Conservation (phyloP, 2,797 vertebrate species). For the Hoplostethus mediterraneus region DNA sequence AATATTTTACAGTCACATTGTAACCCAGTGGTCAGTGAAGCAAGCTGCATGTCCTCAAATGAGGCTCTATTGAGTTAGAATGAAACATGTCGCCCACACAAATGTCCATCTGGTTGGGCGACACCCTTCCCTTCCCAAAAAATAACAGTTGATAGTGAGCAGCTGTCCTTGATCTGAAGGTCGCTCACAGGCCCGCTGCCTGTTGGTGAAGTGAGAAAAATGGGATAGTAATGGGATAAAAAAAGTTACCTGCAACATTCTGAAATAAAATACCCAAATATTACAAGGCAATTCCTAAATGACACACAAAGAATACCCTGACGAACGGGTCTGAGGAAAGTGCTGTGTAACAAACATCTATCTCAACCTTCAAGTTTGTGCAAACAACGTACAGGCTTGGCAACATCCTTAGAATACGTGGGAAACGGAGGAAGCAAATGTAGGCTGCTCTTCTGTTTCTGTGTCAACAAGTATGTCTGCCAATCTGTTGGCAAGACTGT, state of each 20-base stretch:
- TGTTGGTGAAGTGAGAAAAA: neutral
- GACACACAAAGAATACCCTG: neutral
- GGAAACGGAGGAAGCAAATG: too few species aligned
- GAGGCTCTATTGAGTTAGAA: neutral
- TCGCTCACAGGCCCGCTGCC: neutral
- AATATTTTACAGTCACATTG: neutral
- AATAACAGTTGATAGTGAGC: constrained; percentile 32
- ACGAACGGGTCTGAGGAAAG: constrained; percentile 12
- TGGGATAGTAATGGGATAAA: too few species aligned
- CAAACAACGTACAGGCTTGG: constrained; percentile 25
- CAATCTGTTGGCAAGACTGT: neutral
- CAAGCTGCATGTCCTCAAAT: neutral
- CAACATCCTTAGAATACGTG: neutral
- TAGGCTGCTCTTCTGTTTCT: too few species aligned
- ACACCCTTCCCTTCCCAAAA: constrained; percentile 22
- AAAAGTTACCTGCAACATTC: too few species aligned
- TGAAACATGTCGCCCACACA: neutral
- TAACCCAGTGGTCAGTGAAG: neutral
- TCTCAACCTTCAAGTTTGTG: too few species aligned
- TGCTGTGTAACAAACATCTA: too few species aligned
- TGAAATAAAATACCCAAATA: too few species aligned
- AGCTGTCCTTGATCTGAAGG: constrained; percentile 46
- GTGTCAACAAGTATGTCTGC: neutral
- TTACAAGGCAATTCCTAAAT: too few species aligned
- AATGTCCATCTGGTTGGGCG: constrained; percentile 35